phyloP scores from a whole-genome alignment of 2,888 invertebrate genomes.

The Agrochola lota region DNA sequence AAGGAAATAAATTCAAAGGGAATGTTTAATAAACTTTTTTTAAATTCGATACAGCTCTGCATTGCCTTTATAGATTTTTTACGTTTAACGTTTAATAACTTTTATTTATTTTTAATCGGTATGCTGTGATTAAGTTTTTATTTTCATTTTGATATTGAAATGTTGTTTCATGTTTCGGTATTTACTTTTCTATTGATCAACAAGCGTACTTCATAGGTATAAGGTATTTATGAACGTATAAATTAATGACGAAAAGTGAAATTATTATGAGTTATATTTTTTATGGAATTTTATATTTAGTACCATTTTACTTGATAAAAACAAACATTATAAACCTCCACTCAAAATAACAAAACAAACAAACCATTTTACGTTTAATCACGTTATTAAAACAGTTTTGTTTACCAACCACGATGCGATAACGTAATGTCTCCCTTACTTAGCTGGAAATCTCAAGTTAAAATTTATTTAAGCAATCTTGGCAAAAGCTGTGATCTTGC shows the following conservation, averaged over 20 bases:
- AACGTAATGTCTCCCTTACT: slow-evolving; percentile 70
- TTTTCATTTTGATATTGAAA: slow-evolving; percentile 1
- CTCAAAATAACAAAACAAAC: slow-evolving; percentile 27
- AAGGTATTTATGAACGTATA: neutral
- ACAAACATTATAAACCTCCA: neutral
- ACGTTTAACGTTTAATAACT: slow-evolving; percentile 46
- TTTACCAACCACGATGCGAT: slow-evolving; percentile 62
- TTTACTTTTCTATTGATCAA: neutral
- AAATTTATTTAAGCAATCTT: slow-evolving; percentile 79
- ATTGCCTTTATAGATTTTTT: slow-evolving; percentile 45
- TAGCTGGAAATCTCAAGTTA: slow-evolving; percentile 75
- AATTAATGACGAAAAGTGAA: no score
- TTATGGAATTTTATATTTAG: neutral
- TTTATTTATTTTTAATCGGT: slow-evolving; percentile 48
- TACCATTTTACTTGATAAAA: neutral
- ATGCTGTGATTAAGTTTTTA: slow-evolving; percentile 22
- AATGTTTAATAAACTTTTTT: slow-evolving; percentile 63
- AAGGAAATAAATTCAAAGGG: slow-evolving; percentile 67
- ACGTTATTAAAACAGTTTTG: slow-evolving; percentile 62
- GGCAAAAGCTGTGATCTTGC: slow-evolving; percentile 77
- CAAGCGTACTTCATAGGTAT: neutral
- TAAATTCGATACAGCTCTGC: slow-evolving; percentile 42
- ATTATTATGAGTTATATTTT: neutral
- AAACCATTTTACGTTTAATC: slow-evolving; percentile 50
- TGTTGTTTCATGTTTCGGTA: neutral